A percentile compares a stretch with the other conserved stretches of the same genome.
These are phyloP conservation scores for Tenebrio molitor DNA, from an alignment of 1,140 invertebrate genomes.

Conservation along the genomic window DNA sequence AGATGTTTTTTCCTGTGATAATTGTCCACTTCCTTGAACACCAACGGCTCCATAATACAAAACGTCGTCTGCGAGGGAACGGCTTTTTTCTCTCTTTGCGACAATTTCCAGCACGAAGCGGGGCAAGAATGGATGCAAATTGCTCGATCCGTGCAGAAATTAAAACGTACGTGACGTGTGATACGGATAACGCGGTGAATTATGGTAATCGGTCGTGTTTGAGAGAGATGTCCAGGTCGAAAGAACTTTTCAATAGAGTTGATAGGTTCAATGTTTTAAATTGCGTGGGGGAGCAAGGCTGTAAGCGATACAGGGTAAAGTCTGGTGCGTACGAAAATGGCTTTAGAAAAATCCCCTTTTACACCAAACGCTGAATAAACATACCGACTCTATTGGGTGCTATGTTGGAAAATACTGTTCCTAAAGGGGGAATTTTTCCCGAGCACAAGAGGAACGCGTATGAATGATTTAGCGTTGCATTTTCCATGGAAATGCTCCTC, in stretches of 20 bases:
- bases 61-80: slow-evolving; percentile 11
- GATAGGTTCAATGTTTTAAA: slow-evolving; percentile 21
- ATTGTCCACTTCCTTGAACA: slow-evolving; percentile 37
- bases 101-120: slow-evolving; percentile 15
- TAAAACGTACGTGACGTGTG: not conserved
- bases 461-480: slow-evolving; percentile 32
- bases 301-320: slow-evolving; percentile 19
- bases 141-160: not conserved
- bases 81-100: slow-evolving; percentile 14
- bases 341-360: slow-evolving; percentile 45
- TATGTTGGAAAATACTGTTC: slow-evolving; percentile 35
- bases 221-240: slow-evolving; percentile 4
- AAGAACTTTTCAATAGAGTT: slow-evolving; percentile 27
- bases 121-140: not conserved
- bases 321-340: slow-evolving; percentile 43
- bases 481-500: slow-evolving; percentile 10
- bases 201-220: no score
- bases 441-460: slow-evolving; percentile 16
- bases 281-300: slow-evolving; percentile 1
- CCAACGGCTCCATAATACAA: slow-evolving; percentile 9
- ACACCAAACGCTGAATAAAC: slow-evolving; percentile 43
- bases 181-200: not conserved
- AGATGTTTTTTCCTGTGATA: slow-evolving; percentile 36
- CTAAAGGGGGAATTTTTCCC: slow-evolving; percentile 26
- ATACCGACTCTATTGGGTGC: slow-evolving; percentile 41